Evolutionary conservation across 2,113 vertebrate genomes (phyloP), one percentile per base, ranked within the genome.

Genomic region (Lampris megalopsis): DNA sequence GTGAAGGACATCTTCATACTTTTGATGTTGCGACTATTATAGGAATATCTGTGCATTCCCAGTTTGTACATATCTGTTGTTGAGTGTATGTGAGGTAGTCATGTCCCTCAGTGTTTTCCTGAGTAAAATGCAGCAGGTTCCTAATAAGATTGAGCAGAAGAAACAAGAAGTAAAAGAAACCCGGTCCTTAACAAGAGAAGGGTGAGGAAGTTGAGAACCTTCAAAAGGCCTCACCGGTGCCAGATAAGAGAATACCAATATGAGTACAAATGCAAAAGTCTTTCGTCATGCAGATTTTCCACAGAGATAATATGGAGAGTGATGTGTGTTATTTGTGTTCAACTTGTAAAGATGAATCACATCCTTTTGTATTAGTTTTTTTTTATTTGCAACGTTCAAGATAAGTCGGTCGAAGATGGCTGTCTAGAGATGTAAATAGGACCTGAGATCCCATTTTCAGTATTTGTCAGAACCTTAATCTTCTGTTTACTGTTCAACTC

Each of bases 151-250:
- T 85, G 91, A 94, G 87, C 89, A 93, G 43, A 95, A 92, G 86
- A 94, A 83, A 1, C 86, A 93, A 85, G 86, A 96, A 71, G 79
- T 95, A 61, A 85, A 93, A 81, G 89, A 92, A 66, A 91, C 93
- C 93, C 90, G 95, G 67, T 91, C 73, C 95, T 67, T 94, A 95
- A 24, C 24, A 24, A 81, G 94, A 95, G 84, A 93, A 93, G 77
- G 94, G 94, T 3, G 94, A 95, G 93, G 95, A 95, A 64, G 80
- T 95, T 72, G 95, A 95, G 72, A 9, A 60, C 3, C 58, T 60
- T 60, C 95, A 95, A 86, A 94, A 93, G 92, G 92, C 92, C 71
- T 90, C 91, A 88, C 94, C 95, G 89, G 94, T 96, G 66, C 73
- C 42, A 61, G 4, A 71, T 37, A 68, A 11, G 54, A 9, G 53